Percentiles rank a stretch among this genome's conserved stretches.
Conservation (phyloP, 2,888 invertebrate genomes). For the Epinotia nisella region DNA sequence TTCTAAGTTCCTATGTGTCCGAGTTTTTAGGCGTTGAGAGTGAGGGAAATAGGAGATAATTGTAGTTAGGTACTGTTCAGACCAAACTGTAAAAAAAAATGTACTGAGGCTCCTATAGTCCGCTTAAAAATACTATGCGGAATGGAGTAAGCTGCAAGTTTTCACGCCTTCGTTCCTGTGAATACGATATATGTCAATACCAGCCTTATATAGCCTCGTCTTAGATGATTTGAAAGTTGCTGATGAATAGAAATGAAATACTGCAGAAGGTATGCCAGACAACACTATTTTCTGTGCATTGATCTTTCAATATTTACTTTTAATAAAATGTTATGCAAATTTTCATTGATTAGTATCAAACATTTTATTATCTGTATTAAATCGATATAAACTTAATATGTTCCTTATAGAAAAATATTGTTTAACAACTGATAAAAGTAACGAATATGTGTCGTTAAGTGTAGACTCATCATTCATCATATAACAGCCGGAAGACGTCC, state of each 20-base stretch:
- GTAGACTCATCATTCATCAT: too few relatives aligned
- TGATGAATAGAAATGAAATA: not conserved
- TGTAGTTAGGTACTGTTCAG: not conserved
- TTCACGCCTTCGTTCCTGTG: slow-evolving; percentile 38
- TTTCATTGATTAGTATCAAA: not conserved
- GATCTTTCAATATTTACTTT: not conserved
- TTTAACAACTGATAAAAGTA: not conserved
- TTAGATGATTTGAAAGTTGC: not conserved
- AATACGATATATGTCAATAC: slow-evolving; percentile 26
- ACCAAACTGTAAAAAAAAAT: slow-evolving; percentile 5
- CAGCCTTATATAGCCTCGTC: slow-evolving; percentile 34
- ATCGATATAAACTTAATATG: not conserved
- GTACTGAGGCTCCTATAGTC: not conserved
- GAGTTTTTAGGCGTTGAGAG: not conserved
- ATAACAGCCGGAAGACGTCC: too few relatives aligned
- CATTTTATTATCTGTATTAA: not conserved
- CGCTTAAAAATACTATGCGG: not conserved
- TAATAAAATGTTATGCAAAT: not conserved
- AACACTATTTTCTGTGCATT: not conserved
- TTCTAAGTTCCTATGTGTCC: not conserved
- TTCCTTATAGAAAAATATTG: not conserved
- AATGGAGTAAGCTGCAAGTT: not conserved
- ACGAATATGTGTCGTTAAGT: too few relatives aligned
- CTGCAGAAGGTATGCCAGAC: not conserved
- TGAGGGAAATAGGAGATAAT: not conserved